A percentile compares a stretch with the other conserved stretches of the same genome.
Evolutionary conservation across 2,113 vertebrate genomes (phyloP).

Genomic region (Heloderma charlesbogerti): DNA sequence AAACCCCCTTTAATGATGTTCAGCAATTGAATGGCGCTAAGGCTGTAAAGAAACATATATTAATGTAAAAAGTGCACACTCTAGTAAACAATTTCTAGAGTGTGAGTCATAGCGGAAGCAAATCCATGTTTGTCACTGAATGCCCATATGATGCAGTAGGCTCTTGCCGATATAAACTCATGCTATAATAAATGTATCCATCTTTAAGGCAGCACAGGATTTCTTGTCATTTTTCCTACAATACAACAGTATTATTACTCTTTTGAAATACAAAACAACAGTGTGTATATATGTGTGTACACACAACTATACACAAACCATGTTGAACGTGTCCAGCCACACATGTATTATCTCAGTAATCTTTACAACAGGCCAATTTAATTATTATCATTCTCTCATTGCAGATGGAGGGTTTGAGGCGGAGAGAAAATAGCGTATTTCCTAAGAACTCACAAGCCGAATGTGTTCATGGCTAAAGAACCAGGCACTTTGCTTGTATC

Average conservation of each 20-base stretch:
- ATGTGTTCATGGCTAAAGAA: background rate
- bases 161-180: background rate
- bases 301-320: background rate
- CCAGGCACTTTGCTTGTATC: background rate
- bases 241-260: background rate
- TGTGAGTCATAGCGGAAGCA: background rate
- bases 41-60: background rate
- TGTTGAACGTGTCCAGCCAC: too few relatives aligned
- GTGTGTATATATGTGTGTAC: background rate
- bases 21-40: background rate
- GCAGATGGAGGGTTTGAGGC: background rate
- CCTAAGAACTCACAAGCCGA: background rate
- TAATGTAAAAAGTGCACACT: background rate
- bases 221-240: background rate
- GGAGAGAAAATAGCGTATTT: background rate
- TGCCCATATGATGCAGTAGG: background rate
- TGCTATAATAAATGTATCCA: background rate
- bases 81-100: background rate
- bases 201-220: background rate
- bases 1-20: constrained; percentile 13
- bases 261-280: background rate
- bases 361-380: background rate
- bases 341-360: background rate
- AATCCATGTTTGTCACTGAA: too few relatives aligned
- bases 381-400: background rate